Base-by-base conservation (phyloP, 2,113 vertebrate genomes). In the Podocnemis expansa region DNA sequence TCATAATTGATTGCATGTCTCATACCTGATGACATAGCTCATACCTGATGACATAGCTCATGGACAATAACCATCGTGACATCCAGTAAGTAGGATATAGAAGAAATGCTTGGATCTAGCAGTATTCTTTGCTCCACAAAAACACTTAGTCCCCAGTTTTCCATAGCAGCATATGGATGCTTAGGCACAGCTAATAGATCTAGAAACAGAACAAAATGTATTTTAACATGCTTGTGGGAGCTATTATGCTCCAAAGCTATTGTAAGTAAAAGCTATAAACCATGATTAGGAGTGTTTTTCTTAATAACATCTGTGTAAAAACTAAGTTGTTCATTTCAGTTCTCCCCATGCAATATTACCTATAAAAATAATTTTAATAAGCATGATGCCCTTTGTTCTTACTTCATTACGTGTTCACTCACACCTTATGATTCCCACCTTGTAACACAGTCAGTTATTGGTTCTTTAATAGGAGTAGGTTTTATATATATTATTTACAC, bases 171-270 rank as follows among this genome's bases (percentile, higher is more conserved):
- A 88, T 99, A 99, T 1, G 99, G 99, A 95, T 99, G 99, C 94
- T 99, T 99, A 94, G 99, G 99, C 92, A 99, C 99, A 94, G 99
- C 99, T 98, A 99, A 98, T 80, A 99, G 98, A 98, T 99, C 99
- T 99, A 98, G 92, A 98, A 98, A 97, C 1, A 98, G 83, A 98
- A 98, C 96, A 93, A 97, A 94, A 97, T 78, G 38, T 43, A 95
- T 5, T 94, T 98, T 97, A 98, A 95, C 80, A 95, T 89, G 79
- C 76, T 94, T 96, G 88, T 58, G 41, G 82, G 56, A 94, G 29
- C 41, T 29, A 58, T 45, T 49, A 4, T 76, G 79, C 78, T 95
- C 49, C 91, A 96, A 78, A 97, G 2, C 5, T 79, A 54, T 11
- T 78, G 5, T 73, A 85, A 91, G 52, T 73, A 91, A 90, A 91